Base-by-base conservation (phyloP, 2,113 vertebrate species). In the Phocoena phocoena region DNA sequence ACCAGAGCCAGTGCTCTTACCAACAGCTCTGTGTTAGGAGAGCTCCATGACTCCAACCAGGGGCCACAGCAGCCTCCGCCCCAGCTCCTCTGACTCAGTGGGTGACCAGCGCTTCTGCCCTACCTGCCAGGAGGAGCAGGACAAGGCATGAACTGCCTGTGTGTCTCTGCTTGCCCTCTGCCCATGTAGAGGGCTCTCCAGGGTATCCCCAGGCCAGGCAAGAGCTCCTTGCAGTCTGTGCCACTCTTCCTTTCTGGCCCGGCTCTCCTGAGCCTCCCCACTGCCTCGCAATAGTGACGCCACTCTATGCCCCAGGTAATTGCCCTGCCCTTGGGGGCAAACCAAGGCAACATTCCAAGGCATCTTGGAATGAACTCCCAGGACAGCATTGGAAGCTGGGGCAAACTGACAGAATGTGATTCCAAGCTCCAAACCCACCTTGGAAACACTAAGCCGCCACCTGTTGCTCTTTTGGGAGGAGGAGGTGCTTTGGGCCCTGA, bases 331-430 rank as follows among this genome's bases (percentile, higher is more conserved):
- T 90, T 38, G 14, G 60, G 77, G 73, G 31, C 33, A 63, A 62
- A 50, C 55, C 26, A 2, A 79, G 89, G 87, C 28, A 36, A 28
- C 93, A 95, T 93, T 95, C 94, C 94, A 81, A 79, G 67, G 88
- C 92, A 96, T 17, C 33, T 60, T 58, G 44, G 60, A 74, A 77
- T 63, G 85, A 97, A 50, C 36, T 86, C 77, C 77, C 2, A 5
- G 71, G 62, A 82, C 18, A 86, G 14, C 18, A 18, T 47, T 13
- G 31, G 33, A 90, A 67, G 73, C 90, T 38, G 15, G 38, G 5
- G 33, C 55, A 44, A 67, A 15, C 41, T 53, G 33, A 65, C 28
- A 53, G 41, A 68, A 68, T 28, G 15, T 26, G 47, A 65, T 68
- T 70, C 67, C 67, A 38, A 41, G 25, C 28, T 38, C 60, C 15